phyloP scores from a whole-genome alignment of 2,113 vertebrate genomes.

The Peromyscus maniculatus region DNA sequence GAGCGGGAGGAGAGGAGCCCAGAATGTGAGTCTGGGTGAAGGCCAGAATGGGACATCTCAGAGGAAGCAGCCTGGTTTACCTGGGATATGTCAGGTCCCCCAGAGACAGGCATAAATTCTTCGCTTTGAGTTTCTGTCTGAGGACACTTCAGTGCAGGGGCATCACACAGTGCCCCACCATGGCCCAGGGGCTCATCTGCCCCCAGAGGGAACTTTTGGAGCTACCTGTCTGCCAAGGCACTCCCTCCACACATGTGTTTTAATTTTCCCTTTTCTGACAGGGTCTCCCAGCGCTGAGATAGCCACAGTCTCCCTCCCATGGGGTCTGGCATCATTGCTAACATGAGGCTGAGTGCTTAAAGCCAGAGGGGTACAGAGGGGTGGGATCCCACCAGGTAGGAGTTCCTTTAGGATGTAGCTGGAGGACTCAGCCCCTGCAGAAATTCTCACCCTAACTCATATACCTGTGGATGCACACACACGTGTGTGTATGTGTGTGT shows the following conservation, averaged over 20 bases:
- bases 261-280: background rate
- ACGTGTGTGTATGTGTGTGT: too few species aligned
- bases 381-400: background rate
- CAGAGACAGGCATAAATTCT: too few species aligned
- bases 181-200: background rate
- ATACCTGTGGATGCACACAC: fast-evolving
- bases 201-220: background rate
- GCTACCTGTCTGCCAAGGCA: background rate
- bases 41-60: background rate
- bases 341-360: background rate
- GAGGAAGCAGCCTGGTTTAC: background rate
- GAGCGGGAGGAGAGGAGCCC: background rate
- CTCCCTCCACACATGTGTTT: background rate
- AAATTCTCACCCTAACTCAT: too few species aligned
- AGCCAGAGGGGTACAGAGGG: background rate
- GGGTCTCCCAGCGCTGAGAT: background rate
- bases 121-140: background rate
- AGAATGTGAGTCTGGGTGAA: background rate
- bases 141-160: background rate
- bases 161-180: background rate
- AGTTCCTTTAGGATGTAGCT: background rate
- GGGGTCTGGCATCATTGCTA: background rate
- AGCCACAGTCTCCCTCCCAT: background rate
- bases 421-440: background rate
- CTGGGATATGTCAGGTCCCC: background rate